Base-by-base conservation (phyloP, 2,888 invertebrate genomes). In the Acheta domesticus region DNA sequence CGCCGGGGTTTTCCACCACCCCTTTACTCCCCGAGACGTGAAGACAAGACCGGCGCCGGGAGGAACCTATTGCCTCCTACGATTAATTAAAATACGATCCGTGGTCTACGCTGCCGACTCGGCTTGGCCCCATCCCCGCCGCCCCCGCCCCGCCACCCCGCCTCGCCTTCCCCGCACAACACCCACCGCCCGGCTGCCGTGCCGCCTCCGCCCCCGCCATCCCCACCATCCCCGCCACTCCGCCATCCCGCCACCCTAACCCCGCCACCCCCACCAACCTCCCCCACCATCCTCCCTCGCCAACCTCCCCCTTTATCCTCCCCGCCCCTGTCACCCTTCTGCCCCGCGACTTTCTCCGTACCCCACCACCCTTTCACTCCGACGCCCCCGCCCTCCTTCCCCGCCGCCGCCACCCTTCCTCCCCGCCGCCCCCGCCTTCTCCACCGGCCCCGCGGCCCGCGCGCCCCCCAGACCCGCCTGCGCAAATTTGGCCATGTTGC, bases 1-100 rank as follows among this genome's bases (percentile, higher is more conserved):
- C 4, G 36, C 36, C 8, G 36, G 36, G 36, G 36, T 36, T 36
- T 36, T 36, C 36, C 36, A 8, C 36, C 62, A 62, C 62, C 62
- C 62, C 62, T 62, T 62, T n/a, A n/a, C 62, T 62, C 62, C 62
- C n/a, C 62, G 36, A 62, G 62, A 62, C 62, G 62, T n/a, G 62
- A 62, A 62, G 62, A 62, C 62, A 62, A 62, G 62, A n/a, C 62
- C n/a, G 62, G 36, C 36, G 36, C 36, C 8, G 36, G 36, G 36
- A 36, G 36, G 16, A n/a, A 62, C 62, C 62, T 62, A 62, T 62
- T 62, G 62, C 62, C 36, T 62, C 16, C 16, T 62, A n/a, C 62
- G 62, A 62, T 62, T 62, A 62, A 62, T 62, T 62, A 62, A 62
- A 62, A 62, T 62, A 62, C 62, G 62, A 62, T 62, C 62, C 62